phyloP scores from a whole-genome alignment of 2,888 invertebrate species.

The Blera fallax region DNA sequence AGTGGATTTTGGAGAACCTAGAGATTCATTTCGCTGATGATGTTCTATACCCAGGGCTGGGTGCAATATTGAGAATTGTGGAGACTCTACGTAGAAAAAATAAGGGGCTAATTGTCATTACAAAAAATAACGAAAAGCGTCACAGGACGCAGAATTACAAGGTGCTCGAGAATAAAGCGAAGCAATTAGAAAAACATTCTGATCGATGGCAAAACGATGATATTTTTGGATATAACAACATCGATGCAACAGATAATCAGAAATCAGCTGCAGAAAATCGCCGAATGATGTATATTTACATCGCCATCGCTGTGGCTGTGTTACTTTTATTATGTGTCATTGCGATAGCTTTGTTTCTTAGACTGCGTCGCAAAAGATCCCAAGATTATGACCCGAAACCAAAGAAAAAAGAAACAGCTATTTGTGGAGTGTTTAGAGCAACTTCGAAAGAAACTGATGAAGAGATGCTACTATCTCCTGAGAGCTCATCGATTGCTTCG shows the following conservation, averaged over 20 bases:
- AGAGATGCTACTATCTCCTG: conserved; percentile 2
- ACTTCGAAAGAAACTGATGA: conserved; percentile 2
- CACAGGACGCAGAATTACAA: conserved; percentile 4
- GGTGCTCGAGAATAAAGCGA: conserved; percentile 4
- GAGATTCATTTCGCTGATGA: conserved; percentile 78
- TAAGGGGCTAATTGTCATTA: not conserved
- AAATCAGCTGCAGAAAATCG: not conserved
- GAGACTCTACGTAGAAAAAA: conserved; percentile 74
- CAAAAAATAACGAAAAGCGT: conserved; percentile 9
- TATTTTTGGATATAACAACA: not conserved
- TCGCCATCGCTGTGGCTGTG: not conserved
- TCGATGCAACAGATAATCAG: not conserved
- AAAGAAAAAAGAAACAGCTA: not conserved
- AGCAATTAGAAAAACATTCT: not conserved
- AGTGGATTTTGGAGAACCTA: conserved; percentile 78
- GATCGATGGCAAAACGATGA: not conserved
- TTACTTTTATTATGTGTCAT: conserved; percentile 24
- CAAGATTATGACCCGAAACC: not conserved
- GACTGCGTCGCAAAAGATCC: not conserved
- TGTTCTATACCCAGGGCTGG: conserved; percentile 80
- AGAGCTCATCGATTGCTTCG: conserved; percentile 42
- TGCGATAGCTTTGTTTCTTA: not conserved
- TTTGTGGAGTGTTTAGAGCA: not conserved
- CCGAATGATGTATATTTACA: conserved; percentile 11
- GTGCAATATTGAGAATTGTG: conserved; percentile 77